Conservation (phyloP, 1,140 invertebrate species). For the Triops longicaudatus region DNA sequence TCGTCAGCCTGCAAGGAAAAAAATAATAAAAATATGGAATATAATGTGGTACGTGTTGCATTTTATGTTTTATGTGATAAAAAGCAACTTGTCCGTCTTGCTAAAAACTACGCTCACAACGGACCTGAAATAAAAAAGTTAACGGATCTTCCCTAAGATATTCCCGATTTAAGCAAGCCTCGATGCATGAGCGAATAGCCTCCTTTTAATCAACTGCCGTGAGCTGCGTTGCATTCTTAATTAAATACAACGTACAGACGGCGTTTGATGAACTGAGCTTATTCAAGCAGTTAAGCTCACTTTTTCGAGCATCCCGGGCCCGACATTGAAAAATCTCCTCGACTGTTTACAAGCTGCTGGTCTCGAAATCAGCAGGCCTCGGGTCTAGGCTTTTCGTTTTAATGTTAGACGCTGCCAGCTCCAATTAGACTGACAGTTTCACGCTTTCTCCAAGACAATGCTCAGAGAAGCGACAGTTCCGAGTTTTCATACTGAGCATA, state of each 20-base stretch:
- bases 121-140: neutral
- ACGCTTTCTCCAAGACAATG: no score
- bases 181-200: neutral
- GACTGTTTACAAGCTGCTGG: neutral
- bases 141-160: neutral
- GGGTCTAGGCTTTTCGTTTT: neutral
- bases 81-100: neutral
- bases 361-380: neutral
- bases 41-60: no score
- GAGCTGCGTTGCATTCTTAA: neutral
- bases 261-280: neutral
- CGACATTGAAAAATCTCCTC: neutral
- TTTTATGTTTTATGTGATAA: no score
- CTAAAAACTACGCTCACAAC: neutral
- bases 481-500: no score
- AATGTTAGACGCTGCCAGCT: no score
- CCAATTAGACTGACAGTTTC: no score
- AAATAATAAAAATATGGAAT: neutral
- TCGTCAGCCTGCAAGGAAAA: neutral
- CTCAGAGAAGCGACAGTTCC: no score
- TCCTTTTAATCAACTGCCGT: neutral
- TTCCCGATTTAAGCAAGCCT: neutral
- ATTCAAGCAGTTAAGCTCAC: conserved; percentile 7
- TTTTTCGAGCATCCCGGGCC: neutral
- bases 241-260: neutral